Evolutionary conservation across 1,140 invertebrate genomes (phyloP).

Genomic region (Sesamia nonagrioides): DNA sequence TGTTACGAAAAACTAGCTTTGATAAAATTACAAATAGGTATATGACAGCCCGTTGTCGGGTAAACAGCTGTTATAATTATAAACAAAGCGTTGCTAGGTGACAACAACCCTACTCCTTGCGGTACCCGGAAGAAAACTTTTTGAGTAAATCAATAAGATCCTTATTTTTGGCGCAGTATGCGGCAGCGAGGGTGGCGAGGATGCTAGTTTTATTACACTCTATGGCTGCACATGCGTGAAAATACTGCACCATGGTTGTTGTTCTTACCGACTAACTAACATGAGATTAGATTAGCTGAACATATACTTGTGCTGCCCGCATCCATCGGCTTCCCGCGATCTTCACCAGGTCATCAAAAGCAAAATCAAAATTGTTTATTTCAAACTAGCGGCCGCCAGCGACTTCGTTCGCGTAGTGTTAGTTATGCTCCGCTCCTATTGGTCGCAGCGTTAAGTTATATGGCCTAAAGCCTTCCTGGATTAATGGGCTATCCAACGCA

Average conservation of each 20-base stretch:
- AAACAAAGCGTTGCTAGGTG: slow-evolving; percentile 59
- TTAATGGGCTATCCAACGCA: too few relatives aligned
- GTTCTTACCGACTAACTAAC: neutral
- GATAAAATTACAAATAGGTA: slow-evolving; percentile 46
- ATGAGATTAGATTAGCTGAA: too few relatives aligned
- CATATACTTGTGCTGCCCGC: too few relatives aligned
- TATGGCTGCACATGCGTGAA: neutral
- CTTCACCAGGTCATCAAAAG: too few relatives aligned
- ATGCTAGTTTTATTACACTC: neutral
- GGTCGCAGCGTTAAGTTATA: too few relatives aligned
- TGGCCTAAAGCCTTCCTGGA: too few relatives aligned
- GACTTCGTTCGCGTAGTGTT: too few relatives aligned
- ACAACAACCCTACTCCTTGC: slow-evolving; percentile 29
- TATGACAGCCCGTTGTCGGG: slow-evolving; percentile 53
- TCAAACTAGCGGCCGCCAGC: too few relatives aligned
- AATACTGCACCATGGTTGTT: neutral
- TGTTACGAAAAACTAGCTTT: slow-evolving; percentile 27
- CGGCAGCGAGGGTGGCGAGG: neutral
- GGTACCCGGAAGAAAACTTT: neutral
- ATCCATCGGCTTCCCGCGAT: too few relatives aligned
- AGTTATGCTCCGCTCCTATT: too few relatives aligned
- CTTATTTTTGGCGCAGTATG: neutral
- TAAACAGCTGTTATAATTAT: slow-evolving; percentile 56
- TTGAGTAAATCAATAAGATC: slow-evolving; percentile 22
- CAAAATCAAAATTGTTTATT: too few relatives aligned